Evolutionary conservation across 1,140 invertebrate genomes (phyloP).

Genomic region (Epicauta chinensis): DNA sequence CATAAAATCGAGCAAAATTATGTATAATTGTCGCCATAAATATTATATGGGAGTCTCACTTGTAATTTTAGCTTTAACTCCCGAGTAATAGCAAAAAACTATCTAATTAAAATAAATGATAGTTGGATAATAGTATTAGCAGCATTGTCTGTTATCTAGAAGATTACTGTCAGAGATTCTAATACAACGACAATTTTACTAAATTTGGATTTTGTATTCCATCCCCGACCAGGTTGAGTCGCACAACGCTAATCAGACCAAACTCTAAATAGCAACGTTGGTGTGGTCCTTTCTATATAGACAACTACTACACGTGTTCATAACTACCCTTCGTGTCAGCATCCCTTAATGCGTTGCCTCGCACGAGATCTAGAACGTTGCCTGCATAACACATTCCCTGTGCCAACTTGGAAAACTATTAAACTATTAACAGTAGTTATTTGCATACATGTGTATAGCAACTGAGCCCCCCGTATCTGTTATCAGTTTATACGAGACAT

Average conservation of each 20-base stretch:
- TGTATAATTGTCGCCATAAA: too few species aligned
- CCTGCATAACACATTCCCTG: conserved; percentile 4
- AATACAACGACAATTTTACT: too few species aligned
- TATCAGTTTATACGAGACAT: too few species aligned
- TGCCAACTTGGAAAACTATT: conserved; percentile 12
- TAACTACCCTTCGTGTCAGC: conserved; percentile 24
- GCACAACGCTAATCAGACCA: conserved; percentile 23
- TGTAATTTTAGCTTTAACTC: too few species aligned
- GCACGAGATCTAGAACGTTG: conserved; percentile 12
- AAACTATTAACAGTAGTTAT: conserved; percentile 18
- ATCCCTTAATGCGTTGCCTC: conserved; percentile 21
- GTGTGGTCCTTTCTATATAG: not conserved
- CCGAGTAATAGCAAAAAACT: too few species aligned
- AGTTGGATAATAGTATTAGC: too few species aligned
- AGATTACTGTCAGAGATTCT: too few species aligned
- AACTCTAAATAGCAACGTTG: conserved; percentile 20
- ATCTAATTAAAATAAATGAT: too few species aligned
- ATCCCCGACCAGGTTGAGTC: conserved; percentile 17
- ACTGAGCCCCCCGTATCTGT: too few species aligned
- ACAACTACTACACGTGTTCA: conserved; percentile 19
- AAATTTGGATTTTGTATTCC: conserved; percentile 17
- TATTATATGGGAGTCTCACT: too few species aligned
- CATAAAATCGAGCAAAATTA: too few species aligned
- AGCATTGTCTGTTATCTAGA: too few species aligned
- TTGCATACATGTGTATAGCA: conserved; percentile 12